These are phyloP conservation scores for Hoplodrina ambigua DNA, from an alignment of 2,888 invertebrate genomes.

Conservation along the genomic window DNA sequence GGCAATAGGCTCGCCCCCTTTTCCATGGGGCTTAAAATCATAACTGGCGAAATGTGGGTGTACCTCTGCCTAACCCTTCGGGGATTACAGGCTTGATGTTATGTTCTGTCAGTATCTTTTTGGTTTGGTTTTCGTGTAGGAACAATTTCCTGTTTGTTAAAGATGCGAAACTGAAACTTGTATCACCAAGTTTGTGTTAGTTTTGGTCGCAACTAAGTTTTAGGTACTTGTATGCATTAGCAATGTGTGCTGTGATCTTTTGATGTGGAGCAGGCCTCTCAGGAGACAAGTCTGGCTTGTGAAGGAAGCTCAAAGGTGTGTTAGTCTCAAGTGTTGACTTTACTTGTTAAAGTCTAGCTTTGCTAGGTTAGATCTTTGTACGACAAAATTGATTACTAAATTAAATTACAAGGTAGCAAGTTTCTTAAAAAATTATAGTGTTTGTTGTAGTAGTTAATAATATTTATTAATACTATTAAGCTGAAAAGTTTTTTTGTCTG, in stretches of 20 bases:
- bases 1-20: no score
- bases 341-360: neutral
- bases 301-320: constrained; percentile 19
- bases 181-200: constrained; percentile 18
- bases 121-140: no score
- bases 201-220: constrained; percentile 20
- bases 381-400: neutral
- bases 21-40: no score
- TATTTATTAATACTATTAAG: no score
- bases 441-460: no score
- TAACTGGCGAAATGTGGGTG: no score
- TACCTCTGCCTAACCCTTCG: no score
- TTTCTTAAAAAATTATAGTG: neutral
- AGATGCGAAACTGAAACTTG: neutral
- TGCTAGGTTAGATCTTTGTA: no score
- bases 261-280: constrained; percentile 1
- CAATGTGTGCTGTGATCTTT: constrained; percentile 11
- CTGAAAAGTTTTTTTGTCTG: no score
- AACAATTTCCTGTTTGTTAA: no score
- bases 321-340: constrained; percentile 13
- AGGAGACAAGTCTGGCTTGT: constrained; percentile 8
- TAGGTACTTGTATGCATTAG: neutral
- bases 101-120: no score
- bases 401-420: neutral
- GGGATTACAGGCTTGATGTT: no score